Base-by-base conservation (phyloP, 2,113 vertebrate species). In the Sardina pilchardus region DNA sequence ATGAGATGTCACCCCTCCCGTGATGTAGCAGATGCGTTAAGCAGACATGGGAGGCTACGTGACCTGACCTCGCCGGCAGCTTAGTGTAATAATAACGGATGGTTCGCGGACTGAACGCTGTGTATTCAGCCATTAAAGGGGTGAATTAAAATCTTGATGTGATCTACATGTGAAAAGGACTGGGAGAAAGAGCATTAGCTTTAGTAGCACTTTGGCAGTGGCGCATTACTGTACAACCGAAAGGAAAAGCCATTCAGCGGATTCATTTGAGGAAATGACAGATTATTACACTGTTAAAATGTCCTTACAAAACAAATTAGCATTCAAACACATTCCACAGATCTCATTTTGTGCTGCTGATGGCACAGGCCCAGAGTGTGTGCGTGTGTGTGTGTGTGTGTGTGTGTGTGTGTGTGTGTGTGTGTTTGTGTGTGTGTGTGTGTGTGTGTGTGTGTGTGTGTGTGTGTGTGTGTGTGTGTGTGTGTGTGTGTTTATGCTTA, bases 1-100 rank as follows among this genome's bases (percentile, higher is more conserved):
- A 48, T 78, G 85, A 87, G 67, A 63, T 81, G 59, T 82, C 81
- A 87, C 26, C 83, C 84, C 81, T 85, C 83, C 39, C 53, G 83
- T 34, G 26, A 36, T 78, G 71, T 36, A 63, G 42, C 43, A 50
- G 81, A 43, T 56, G 42, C 44, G 59, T 88, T 34, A 81, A 26
- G 71, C 39, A 78, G 78, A 50, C 78, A 56, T 2, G 36, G 30
- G 30, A 78, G 30, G 30, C 71, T 78, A 4, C 16, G 71, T 34
- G 71, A 36, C 71, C 71, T 78, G 71, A 78, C 71, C 71, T 78
- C 26, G 0, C 30, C 34, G 14, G 30, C 71, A 78, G 30, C 71
- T 36, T 10, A 16, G 1, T 34, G 34, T 34, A 78, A 34, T 78
- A 14, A 34, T 78, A 78, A 34, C n/a, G 26, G 6, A 71, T 34